Evolutionary conservation across 2,797 vertebrate genomes (phyloP), one percentile per base, ranked within the genome.

Genomic region (Fratercula arctica): DNA sequence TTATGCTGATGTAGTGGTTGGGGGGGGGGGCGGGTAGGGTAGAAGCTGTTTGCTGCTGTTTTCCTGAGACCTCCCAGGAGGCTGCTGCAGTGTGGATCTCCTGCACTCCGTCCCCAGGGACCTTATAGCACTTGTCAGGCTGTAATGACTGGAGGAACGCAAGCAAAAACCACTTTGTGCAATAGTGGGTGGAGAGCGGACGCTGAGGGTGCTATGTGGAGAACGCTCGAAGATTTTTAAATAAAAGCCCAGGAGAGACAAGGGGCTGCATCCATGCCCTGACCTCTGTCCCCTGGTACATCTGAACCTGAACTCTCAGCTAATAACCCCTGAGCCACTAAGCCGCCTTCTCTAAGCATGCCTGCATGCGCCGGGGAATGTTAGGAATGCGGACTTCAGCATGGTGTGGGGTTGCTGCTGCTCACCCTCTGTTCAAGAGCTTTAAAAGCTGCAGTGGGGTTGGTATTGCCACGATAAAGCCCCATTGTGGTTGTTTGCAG

Each of bases 351-450:
- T 60, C 89, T 53, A 61, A 72, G 57, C 45, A 0, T 39, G 77
- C 28, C 73, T 43, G 41, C 59, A 7, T 56, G 43, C 1, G 0
- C 60, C 83, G 90, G 83, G 93, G 91, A 94, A 92, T 97, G 95
- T 84, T 87, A 97, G 96, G 97, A 96, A 97, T 96, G 93, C 1
- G 5, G 91, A 85, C 64, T 79, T 83, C 67, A 70, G 95, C 83
- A 82, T 16, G 2, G 17, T 56, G 72, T 81, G 82, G 83, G 57
- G 45, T 57, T 96, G 56, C 74, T 61, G 60, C 68, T 77, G 78
- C 68, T 93, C 76, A 45, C 81, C 64, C 57, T 78, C 87, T 84
- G 50, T 75, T 92, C 93, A 76, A 70, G 85, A 89, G 56, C 81
- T 95, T 96, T 89, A 91, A 70, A 93, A 89, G 46, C 64, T 96